Evolutionary conservation across 2,888 invertebrate genomes (phyloP).

Genomic region (Philaethria dido): DNA sequence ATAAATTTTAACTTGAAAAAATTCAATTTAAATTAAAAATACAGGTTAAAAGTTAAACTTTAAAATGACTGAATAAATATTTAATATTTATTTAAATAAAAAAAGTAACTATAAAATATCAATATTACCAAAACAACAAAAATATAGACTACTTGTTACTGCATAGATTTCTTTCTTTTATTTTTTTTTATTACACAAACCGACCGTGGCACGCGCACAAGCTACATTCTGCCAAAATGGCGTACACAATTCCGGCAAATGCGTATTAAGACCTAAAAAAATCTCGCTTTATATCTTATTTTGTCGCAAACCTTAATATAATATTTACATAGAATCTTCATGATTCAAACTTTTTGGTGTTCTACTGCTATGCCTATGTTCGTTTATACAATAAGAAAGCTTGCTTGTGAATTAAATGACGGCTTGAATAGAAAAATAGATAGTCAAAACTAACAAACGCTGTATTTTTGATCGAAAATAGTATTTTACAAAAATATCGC

Average conservation of each 20-base stretch:
- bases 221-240: conserved; percentile 23
- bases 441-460: neutral
- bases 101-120: neutral
- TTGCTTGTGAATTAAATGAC: neutral
- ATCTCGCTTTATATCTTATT: conserved; percentile 40
- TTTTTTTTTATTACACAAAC: neutral
- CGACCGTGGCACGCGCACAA: conserved; percentile 25
- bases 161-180: no score
- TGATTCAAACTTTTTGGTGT: conserved; percentile 46
- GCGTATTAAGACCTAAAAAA: conserved; percentile 39
- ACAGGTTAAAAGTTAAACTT: no score
- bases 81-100: neutral
- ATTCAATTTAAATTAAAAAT: no score
- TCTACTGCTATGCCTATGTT: conserved; percentile 32
- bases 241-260: conserved; percentile 32
- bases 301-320: conserved; percentile 42
- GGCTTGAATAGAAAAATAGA: conserved; percentile 26
- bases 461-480: conserved; percentile 5
- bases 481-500: conserved; percentile 22
- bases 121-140: no score
- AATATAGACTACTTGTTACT: no score
- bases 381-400: conserved; percentile 31
- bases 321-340: conserved; percentile 44
- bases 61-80: neutral
- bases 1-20: no score